Percentiles rank a stretch among this genome's conserved stretches.
Evolutionary conservation across 2,113 vertebrate genomes (phyloP).

Genomic region (Myiopsitta monachus): DNA sequence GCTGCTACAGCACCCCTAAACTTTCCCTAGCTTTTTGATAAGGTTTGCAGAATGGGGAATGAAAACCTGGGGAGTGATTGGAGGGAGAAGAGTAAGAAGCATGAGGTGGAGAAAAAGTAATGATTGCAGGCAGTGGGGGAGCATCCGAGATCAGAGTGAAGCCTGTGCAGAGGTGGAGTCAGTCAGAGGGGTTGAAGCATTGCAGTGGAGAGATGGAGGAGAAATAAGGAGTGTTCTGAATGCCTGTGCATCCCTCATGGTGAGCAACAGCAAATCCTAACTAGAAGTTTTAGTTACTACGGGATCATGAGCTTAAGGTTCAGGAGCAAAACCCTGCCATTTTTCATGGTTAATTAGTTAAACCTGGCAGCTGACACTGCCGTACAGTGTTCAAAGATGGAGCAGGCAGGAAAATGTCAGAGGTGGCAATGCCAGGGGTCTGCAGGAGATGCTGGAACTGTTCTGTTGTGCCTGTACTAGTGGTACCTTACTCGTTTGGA

Average conservation of each 20-base stretch:
- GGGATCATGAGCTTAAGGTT: background rate
- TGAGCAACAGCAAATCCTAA: background rate
- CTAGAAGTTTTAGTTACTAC: background rate
- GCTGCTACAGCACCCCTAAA: background rate
- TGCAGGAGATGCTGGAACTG: background rate
- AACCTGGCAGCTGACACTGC: background rate
- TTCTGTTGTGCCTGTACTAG: background rate
- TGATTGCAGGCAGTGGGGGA: background rate
- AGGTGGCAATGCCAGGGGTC: background rate
- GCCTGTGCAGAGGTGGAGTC: background rate
- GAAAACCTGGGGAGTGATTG: background rate
- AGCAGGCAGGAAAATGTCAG: background rate
- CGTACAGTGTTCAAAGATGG: background rate
- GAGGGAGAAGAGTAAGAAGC: background rate
- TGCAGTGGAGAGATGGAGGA: background rate
- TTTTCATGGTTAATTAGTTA: background rate
- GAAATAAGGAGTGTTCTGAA: background rate
- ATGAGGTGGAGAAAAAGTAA: background rate
- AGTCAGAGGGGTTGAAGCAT: background rate
- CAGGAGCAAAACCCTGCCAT: background rate
- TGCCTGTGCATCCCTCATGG: accelerated
- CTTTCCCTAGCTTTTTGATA: background rate
- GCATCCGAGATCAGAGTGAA: background rate
- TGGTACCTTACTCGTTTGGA: background rate
- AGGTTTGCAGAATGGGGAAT: background rate